Evolutionary conservation across 2,797 vertebrate genomes (phyloP).

Genomic region (Acrossocheilus wenchowensis): DNA sequence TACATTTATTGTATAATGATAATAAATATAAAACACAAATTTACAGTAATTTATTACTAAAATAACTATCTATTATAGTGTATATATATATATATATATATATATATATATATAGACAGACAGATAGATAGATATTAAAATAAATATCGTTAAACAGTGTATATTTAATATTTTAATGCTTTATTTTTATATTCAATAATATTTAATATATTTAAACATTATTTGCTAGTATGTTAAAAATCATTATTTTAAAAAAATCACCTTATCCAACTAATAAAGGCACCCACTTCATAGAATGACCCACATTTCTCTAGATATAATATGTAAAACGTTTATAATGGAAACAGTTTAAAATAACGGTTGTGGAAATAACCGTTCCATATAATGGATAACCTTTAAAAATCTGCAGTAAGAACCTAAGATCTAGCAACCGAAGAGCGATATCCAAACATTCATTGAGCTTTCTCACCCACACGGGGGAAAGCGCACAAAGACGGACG

Average conservation of each 20-base stretch:
- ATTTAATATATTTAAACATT: neutral
- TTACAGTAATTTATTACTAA: neutral
- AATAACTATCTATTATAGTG: neutral
- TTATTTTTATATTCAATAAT: neutral
- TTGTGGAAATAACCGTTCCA: too few species aligned
- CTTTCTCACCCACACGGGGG: constrained; percentile 27
- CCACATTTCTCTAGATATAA: neutral
- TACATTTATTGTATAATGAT: neutral
- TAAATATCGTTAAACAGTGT: neutral
- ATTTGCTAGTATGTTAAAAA: neutral
- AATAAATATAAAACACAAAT: neutral
- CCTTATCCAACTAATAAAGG: neutral
- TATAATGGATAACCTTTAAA: neutral
- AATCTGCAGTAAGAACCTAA: neutral
- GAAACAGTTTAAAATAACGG: neutral
- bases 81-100: neutral
- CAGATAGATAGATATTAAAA: neutral
- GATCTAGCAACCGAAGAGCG: neutral
- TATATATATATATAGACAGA: neutral
- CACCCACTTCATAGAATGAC: neutral
- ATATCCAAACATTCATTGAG: constrained; percentile 6
- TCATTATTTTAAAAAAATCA: neutral
- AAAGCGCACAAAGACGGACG: constrained; percentile 25
- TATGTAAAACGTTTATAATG: too few species aligned
- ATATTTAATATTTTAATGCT: neutral